These are phyloP conservation scores for Drosophila biarmipes DNA, from an alignment of 1,140 invertebrate genomes.

Conservation along the genomic window DNA sequence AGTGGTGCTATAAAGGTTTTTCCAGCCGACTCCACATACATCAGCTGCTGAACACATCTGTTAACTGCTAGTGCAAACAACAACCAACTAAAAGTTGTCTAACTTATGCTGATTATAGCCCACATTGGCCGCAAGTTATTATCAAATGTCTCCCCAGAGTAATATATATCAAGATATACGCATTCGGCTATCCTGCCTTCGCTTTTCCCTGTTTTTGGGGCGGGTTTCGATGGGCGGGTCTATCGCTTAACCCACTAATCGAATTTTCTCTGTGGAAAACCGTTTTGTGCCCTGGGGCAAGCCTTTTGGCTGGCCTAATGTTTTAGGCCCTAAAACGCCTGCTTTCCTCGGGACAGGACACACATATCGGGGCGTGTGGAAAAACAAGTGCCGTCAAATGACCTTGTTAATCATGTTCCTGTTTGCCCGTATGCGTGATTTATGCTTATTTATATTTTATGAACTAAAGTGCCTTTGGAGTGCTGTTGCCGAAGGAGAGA, in stretches of 20 bases:
- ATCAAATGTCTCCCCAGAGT: constrained; percentile 80
- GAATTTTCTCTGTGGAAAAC: constrained; percentile 55
- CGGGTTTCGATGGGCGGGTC: constrained; percentile 43
- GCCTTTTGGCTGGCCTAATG: constrained; percentile 58
- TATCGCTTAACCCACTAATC: constrained; percentile 74
- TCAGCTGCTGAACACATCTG: constrained; percentile 13
- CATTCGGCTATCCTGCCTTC: neutral
- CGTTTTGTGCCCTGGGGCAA: constrained; percentile 42
- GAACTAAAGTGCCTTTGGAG: constrained; percentile 44
- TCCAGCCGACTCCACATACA: constrained; percentile 10
- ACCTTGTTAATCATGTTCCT: constrained; percentile 80
- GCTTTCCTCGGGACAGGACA: constrained; percentile 12
- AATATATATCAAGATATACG: constrained; percentile 63
- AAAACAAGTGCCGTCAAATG: constrained; percentile 75
- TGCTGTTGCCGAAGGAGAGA: neutral
- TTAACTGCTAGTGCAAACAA: constrained; percentile 44
- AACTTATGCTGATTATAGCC: constrained; percentile 80
- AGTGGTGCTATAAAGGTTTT: constrained; percentile 28
- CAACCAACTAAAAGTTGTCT: constrained; percentile 55
- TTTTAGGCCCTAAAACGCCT: constrained; percentile 32
- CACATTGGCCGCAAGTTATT: constrained; percentile 77
- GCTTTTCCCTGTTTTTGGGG: constrained; percentile 4
- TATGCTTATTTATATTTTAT: constrained; percentile 83
- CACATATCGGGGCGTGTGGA: constrained; percentile 5
- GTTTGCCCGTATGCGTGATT: constrained; percentile 77